Evolutionary conservation across 2,888 invertebrate species (phyloP), one percentile per base, ranked within the genome.

Genomic region (Dioctria rufipes): DNA sequence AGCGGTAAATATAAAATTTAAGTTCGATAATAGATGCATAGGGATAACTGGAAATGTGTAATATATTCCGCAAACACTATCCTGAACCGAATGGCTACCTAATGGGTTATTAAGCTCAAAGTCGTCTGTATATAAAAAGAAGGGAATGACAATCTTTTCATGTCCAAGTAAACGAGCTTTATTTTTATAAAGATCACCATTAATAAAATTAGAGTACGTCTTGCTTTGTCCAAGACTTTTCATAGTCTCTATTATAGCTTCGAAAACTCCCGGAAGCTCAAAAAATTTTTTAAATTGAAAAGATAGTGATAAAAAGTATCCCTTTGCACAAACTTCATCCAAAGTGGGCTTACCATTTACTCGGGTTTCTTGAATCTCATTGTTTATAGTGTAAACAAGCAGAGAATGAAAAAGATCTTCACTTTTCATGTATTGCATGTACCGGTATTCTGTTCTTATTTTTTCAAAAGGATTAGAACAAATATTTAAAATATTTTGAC

Each of bases 191-290:
- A 46, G 46, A 46, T 46, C 46, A 8, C 5, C 63, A 63, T 63
- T 63, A 9, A 63, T 63, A 39, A 63, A 63, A 63, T 63, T 63
- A 39, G 39, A 63, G 37, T 63, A 39, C 39, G 39, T 39, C 8
- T 39, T 5, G 37, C 11, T 39, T n/a, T 4, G 8, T 39, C 11
- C 39, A 25, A 25, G 25, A 25, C 25, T 25, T 25, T 25, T 25
- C 25, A 25, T 25, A 25, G 25, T 25, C 13, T 5, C 13, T 13
- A 37, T 8, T 25, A 25, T 25, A 25, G 25, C 25, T 25, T 25
- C 25, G 25, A 25, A 25, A 25, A 25, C 25, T 25, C 13, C 60
- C 37, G 60, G 60, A 13, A 60, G 37, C 60, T 60, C 60, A 5
- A 60, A 13, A 13, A 60, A 11, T 8, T 60, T n/a, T 60, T 60